These are phyloP conservation scores for Pseudopodoces humilis DNA, from an alignment of 2,113 vertebrate species.

Conservation along the genomic window DNA sequence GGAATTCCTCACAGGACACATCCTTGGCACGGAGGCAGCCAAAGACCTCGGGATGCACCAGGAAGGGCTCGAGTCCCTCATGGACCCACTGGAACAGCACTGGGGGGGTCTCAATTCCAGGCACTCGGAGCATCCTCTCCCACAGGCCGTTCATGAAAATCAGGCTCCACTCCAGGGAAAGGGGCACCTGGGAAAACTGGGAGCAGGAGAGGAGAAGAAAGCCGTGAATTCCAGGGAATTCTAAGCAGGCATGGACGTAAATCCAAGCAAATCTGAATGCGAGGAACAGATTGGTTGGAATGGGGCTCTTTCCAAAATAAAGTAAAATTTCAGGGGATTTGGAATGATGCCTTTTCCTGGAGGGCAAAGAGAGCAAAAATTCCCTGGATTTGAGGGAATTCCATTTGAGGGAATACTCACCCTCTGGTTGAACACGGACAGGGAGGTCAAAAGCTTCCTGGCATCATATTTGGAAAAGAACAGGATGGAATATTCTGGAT, in stretches of 20 bases:
- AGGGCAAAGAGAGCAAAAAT: background rate
- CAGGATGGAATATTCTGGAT: background rate
- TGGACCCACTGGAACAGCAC: conserved; percentile 6
- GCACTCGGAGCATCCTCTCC: conserved; percentile 6
- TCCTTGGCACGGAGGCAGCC: conserved; percentile 36
- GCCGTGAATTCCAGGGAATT: background rate
- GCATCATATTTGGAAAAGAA: conserved; percentile 50
- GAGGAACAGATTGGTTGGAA: background rate
- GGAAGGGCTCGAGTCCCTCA: background rate
- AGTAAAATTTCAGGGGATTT: background rate
- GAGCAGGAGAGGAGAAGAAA: background rate
- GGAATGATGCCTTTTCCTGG: background rate
- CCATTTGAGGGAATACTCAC: background rate
- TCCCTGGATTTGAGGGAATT: background rate
- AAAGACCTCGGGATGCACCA: background rate
- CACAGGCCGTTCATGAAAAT: conserved; percentile 24
- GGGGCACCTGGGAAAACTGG: background rate
- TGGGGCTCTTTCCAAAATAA: background rate
- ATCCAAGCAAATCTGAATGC: background rate
- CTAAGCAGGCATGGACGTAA: background rate
- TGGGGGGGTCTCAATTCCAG: background rate
- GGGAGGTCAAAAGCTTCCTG: background rate
- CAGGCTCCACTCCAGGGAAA: conserved; percentile 10
- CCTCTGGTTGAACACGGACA: background rate
- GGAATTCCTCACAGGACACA: background rate